These are phyloP conservation scores for Mus spretus DNA, from an alignment of 2,797 vertebrate genomes.

Conservation along the genomic window DNA sequence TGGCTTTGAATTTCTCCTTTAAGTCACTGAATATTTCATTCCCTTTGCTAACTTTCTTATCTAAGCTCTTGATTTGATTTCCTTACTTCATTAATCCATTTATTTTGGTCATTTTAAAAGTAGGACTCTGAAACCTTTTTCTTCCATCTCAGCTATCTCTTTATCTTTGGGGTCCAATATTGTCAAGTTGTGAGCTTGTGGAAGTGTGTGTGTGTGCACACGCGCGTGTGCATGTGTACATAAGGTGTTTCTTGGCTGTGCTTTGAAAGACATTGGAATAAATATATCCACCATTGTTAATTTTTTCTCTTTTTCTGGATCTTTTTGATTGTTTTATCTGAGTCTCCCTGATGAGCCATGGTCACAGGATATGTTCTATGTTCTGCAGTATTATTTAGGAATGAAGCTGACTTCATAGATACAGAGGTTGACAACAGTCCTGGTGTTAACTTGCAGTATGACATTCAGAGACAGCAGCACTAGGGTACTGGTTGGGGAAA, in stretches of 20 bases:
- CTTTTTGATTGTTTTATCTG: not conserved
- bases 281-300: not conserved
- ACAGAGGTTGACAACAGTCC: no score
- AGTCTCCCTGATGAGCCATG: not conserved
- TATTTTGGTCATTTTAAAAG: not conserved
- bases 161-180: not conserved
- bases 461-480: not conserved
- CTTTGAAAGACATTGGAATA: not conserved
- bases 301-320: not conserved
- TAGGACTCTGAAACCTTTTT: not conserved
- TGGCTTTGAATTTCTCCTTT: not conserved
- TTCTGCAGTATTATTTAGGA: not conserved
- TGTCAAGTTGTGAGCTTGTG: not conserved
- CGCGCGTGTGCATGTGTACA: not conserved
- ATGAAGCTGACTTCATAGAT: not conserved
- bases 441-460: not conserved
- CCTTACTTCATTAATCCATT: not conserved
- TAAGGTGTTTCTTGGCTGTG: not conserved
- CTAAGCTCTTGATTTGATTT: not conserved
- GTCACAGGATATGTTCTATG: not conserved
- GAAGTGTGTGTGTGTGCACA: not conserved
- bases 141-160: not conserved
- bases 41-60: not conserved
- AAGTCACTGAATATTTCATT: not conserved
- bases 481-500: not conserved